Conservation (phyloP, 2,113 vertebrate genomes). For the Bubo scandiacus region DNA sequence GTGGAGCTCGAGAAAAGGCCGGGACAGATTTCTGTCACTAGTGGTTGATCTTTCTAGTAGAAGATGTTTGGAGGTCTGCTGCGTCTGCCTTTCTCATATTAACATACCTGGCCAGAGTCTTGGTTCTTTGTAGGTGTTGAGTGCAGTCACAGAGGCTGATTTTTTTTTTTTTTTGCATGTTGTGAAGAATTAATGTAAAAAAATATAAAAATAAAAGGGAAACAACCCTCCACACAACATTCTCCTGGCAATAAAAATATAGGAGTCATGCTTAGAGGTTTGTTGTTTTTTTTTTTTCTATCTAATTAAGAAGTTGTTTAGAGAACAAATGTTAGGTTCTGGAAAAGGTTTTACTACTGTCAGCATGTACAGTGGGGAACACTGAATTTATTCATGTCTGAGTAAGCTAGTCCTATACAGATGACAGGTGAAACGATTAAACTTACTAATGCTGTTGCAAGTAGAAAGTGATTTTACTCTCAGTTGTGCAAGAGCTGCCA, state of each 20-base stretch:
- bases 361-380: not conserved
- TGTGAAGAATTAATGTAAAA: not conserved
- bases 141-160: not conserved
- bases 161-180: not conserved
- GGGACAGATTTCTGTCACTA: not conserved
- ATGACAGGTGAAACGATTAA: not conserved
- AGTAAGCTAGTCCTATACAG: not conserved
- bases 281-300: not conserved
- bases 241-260: not conserved
- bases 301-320: not conserved
- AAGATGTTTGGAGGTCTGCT: not conserved
- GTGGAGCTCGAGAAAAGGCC: not conserved
- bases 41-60: fast-evolving
- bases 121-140: not conserved
- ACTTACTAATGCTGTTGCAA: not conserved
- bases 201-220: not conserved
- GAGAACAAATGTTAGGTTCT: not conserved
- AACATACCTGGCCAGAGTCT: not conserved
- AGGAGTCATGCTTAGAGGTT: not conserved
- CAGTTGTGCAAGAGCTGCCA: not conserved
- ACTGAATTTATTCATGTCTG: fast-evolving
- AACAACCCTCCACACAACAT: not conserved
- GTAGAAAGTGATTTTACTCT: not conserved
- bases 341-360: not conserved
- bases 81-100: not conserved